Percentiles rank a stretch among this genome's conserved stretches.
These are phyloP conservation scores for Colletes gigas DNA, from an alignment of 1,140 invertebrate genomes.

Conservation along the genomic window DNA sequence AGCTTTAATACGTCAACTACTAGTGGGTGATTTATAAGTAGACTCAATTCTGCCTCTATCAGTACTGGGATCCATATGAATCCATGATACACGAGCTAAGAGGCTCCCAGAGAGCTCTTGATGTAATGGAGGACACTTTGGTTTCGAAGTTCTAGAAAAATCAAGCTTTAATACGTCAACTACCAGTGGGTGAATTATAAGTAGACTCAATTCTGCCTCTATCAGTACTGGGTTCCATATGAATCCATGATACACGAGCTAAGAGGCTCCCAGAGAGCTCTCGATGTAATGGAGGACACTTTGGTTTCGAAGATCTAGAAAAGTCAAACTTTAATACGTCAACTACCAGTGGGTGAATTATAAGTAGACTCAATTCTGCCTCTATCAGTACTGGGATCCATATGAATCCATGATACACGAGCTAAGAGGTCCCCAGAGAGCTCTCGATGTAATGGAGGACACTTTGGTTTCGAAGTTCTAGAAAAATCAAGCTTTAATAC, in stretches of 20 bases:
- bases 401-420: background rate
- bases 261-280: background rate
- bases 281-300: background rate
- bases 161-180: background rate
- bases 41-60: too few species aligned
- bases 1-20: background rate
- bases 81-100: background rate
- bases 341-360: background rate
- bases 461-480: background rate
- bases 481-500: too few species aligned
- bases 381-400: too few species aligned
- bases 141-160: background rate
- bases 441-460: background rate
- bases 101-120: background rate
- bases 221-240: too few species aligned
- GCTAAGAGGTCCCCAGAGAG: background rate
- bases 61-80: too few species aligned
- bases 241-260: conserved; percentile 1
- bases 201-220: too few species aligned
- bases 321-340: background rate
- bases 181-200: background rate
- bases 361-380: too few species aligned
- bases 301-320: background rate
- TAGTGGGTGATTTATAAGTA: background rate
- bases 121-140: background rate